Conservation (phyloP, 2,888 invertebrate genomes). For the Melanotus villosus region DNA sequence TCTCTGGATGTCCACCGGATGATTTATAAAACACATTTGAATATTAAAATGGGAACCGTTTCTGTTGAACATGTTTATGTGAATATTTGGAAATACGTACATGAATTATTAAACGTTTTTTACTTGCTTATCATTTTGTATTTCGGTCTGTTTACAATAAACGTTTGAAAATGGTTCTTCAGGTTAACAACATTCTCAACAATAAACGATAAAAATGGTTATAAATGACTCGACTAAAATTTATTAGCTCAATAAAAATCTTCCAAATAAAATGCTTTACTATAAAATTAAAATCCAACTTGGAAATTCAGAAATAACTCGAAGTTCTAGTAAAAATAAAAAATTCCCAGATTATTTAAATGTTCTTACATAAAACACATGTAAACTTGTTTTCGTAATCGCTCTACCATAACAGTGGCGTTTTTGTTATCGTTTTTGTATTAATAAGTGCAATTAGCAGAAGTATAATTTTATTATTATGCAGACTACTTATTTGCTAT, state of each 20-base stretch:
- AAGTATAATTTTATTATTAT: conserved; percentile 15
- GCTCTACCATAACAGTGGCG: not conserved
- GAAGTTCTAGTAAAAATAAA: no score
- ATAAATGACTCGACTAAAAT: not conserved
- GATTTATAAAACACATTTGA: conserved; percentile 45
- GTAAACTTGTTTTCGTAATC: conserved; percentile 26
- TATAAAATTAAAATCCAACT: no score
- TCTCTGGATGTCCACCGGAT: conserved; percentile 33
- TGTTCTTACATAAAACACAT: not conserved
- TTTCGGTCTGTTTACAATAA: not conserved
- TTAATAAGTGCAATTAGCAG: conserved; percentile 15
- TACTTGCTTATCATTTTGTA: not conserved
- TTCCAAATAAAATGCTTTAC: no score
- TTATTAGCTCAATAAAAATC: no score
- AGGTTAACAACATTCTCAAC: not conserved
- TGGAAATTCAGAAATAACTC: no score
- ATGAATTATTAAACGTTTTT: conserved; percentile 10
- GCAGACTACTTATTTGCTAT: not conserved
- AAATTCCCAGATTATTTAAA: no score
- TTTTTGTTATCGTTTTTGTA: conserved; percentile 11
- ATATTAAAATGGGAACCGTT: conserved; percentile 47
- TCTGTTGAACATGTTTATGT: conserved; percentile 43
- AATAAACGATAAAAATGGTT: not conserved
- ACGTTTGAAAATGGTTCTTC: not conserved
- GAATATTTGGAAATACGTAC: conserved; percentile 38